Evolutionary conservation across 1,140 invertebrate genomes (phyloP).

Genomic region (Musca vetustissima): DNA sequence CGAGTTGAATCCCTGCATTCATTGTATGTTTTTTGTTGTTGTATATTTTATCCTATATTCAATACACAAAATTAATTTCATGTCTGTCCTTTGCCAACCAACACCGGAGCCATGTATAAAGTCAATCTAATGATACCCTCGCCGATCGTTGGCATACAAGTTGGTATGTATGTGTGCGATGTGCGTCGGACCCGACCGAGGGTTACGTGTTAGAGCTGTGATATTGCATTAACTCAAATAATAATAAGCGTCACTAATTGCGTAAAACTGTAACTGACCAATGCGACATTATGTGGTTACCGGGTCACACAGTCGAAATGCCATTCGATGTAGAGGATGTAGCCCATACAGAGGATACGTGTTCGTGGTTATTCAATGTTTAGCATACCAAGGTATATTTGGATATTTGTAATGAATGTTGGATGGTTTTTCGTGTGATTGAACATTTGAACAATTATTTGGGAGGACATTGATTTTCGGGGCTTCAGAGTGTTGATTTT

Average conservation of each 20-base stretch:
- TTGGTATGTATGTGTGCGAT: not conserved
- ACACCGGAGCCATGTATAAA: too few relatives aligned
- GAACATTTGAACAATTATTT: too few relatives aligned
- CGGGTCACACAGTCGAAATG: not conserved
- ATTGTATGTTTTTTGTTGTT: too few relatives aligned
- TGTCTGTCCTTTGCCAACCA: not conserved
- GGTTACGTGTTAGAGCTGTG: not conserved
- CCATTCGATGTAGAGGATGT: too few relatives aligned
- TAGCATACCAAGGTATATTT: too few relatives aligned
- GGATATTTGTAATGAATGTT: too few relatives aligned
- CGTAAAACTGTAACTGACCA: constrained; percentile 20
- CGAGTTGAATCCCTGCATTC: not conserved
- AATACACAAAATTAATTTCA: constrained; percentile 17
- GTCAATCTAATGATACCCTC: too few relatives aligned
- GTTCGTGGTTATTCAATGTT: too few relatives aligned
- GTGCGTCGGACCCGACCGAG: not conserved
- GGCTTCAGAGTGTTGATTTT: too few relatives aligned
- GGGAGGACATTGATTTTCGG: too few relatives aligned
- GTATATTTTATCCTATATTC: not conserved
- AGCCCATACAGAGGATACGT: too few relatives aligned
- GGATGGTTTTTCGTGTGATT: too few relatives aligned
- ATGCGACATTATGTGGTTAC: constrained; percentile 20
- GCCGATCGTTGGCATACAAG: not conserved
- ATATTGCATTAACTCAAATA: constrained; percentile 12
- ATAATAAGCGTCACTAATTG: constrained; percentile 14